These are phyloP conservation scores for Epinephelus lanceolatus DNA, from an alignment of 2,113 vertebrate species.

Conservation along the genomic window DNA sequence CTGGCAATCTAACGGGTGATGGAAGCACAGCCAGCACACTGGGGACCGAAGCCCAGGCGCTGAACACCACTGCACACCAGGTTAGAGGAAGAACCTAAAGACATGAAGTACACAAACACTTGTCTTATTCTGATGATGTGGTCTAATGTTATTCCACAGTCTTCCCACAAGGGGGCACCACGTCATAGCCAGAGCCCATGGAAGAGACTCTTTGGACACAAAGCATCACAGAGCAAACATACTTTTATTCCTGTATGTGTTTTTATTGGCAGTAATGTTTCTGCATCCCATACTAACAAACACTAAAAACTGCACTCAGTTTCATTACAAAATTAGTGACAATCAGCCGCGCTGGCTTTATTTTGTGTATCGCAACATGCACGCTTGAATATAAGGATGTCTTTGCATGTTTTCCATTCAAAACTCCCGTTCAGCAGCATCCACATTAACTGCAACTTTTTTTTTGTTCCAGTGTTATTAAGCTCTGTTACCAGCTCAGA, in stretches of 20 bases:
- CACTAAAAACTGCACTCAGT: slow-evolving; percentile 17
- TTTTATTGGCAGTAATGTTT: neutral
- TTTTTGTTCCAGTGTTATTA: slow-evolving; percentile 44
- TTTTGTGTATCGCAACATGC: neutral
- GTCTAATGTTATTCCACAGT: slow-evolving; percentile 41
- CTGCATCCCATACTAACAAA: slow-evolving; percentile 44
- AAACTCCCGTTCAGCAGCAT: neutral
- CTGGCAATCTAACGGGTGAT: slow-evolving; percentile 48
- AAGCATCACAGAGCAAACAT: slow-evolving; percentile 74
- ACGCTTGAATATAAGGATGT: neutral
- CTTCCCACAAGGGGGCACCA: slow-evolving; percentile 76
- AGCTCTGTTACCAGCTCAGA: slow-evolving; percentile 21
- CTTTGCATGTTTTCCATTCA: slow-evolving; percentile 37
- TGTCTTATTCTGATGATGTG: neutral
- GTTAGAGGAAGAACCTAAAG: slow-evolving; percentile 55
- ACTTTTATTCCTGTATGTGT: slow-evolving; percentile 73
- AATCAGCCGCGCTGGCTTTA: neutral
- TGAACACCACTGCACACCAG: slow-evolving; percentile 58
- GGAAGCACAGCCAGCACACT: slow-evolving; percentile 55
- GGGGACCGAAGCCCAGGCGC: slow-evolving; percentile 5
- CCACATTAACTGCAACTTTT: slow-evolving; percentile 23
- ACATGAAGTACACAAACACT: neutral
- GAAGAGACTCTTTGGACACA: slow-evolving; percentile 85
- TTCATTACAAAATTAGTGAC: neutral
- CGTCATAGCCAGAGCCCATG: slow-evolving; percentile 75